These are phyloP conservation scores for Euspilapteryx auroguttella DNA, from an alignment of 2,888 invertebrate species.

Conservation along the genomic window DNA sequence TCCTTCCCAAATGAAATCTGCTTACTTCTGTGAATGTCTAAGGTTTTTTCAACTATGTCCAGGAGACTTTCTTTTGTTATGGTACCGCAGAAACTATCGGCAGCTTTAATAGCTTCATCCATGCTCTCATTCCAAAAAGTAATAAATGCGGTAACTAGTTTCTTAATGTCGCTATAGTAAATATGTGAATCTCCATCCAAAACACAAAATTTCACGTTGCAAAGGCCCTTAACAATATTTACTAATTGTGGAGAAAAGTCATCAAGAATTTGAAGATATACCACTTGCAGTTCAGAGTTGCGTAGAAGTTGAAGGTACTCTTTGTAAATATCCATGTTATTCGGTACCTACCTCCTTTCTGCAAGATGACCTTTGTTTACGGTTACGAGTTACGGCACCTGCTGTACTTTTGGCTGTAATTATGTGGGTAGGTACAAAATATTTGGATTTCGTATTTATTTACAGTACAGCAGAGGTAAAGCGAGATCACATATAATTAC, in stretches of 20 bases:
- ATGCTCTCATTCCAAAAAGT: slow-evolving; percentile 18
- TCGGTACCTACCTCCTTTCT: no score
- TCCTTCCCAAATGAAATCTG: slow-evolving; percentile 18
- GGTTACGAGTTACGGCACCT: no score
- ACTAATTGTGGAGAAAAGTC: slow-evolving; percentile 17
- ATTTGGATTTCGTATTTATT: no score
- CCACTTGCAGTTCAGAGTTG: slow-evolving; percentile 14
- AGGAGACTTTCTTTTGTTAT: slow-evolving; percentile 15
- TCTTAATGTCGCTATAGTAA: slow-evolving; percentile 28
- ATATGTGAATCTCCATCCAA: slow-evolving; percentile 18
- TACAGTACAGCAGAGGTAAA: no score
- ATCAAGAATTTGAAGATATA: slow-evolving; percentile 15
- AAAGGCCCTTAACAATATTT: slow-evolving; percentile 15
- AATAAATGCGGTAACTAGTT: slow-evolving; percentile 19
- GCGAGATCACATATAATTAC: no score
- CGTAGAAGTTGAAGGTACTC: slow-evolving; percentile 20
- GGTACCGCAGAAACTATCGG: slow-evolving; percentile 13
- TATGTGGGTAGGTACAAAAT: no score
- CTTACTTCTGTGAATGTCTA: slow-evolving; percentile 14
- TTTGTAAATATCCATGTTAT: slow-evolving; percentile 23
- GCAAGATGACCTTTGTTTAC: no score
- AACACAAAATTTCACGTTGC: slow-evolving; percentile 15
- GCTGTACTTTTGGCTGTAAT: no score
- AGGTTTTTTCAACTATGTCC: slow-evolving; percentile 16
- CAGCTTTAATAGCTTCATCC: slow-evolving; percentile 17